Evolutionary conservation across 2,888 invertebrate genomes (phyloP), one percentile per base, ranked within the genome.

Genomic region (Agrilus biguttatus): DNA sequence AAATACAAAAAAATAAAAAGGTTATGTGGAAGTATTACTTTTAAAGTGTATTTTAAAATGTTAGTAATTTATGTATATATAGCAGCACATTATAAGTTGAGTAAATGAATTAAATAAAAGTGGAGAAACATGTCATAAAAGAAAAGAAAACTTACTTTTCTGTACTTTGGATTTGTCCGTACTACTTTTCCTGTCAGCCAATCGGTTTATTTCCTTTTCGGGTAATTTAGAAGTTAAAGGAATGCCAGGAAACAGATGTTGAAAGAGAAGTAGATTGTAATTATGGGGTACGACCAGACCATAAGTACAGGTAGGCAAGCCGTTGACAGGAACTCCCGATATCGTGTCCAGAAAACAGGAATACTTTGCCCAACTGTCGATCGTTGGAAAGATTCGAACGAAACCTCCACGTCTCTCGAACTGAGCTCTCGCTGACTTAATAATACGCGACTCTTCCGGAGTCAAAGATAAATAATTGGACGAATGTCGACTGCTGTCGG

Each of bases 361-460:
- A 62, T 87, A 88, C 59, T 81, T 78, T 60, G 78, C 75, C 89
- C 91, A 91, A 14, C 87, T 83, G 63, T 90, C 89, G 47, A 82
- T 77, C 17, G 88, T 83, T 14, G 93, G 93, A 67, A 91, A 93
- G 54, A 93, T 88, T 39, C 91, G 68, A 8, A 92, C 85, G 68
- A 86, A 93, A 28, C 92, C 92, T 3, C 90, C 90, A 21, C 87
- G 70, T 2, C 92, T 70, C 17, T 78, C 77, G 64, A 87, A 85
- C 65, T 93, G 91, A 38, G 82, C 77, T 49, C 78, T 75, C 21
- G 82, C 79, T 34, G 79, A 76, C 4, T 81, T 74, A 47, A 91
- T 73, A 38, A 91, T 75, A 42, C 84, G 73, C 51, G 78, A 72
- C 64, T 91, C 91, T 59, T 91, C 91, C 10, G 78, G 69, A 8